Conservation (phyloP, 2,797 vertebrate species). For the Acrocephalus scirpaceus region DNA sequence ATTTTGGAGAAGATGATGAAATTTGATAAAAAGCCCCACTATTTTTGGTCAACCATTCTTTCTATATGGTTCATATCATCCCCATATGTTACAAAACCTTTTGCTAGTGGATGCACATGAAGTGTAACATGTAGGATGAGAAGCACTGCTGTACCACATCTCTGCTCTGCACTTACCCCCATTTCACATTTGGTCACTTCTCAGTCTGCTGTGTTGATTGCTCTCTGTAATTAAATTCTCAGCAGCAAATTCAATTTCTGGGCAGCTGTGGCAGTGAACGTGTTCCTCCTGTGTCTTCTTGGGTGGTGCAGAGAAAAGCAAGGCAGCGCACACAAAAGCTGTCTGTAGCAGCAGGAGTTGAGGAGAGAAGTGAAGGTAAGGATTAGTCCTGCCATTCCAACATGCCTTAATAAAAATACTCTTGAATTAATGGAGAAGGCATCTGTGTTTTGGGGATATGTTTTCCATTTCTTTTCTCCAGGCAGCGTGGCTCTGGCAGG, state of each 20-base stretch:
- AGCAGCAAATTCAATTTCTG: constrained; percentile 2
- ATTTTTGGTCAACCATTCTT: background rate
- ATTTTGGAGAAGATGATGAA: constrained; percentile 13
- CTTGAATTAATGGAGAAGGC: background rate
- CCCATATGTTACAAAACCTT: background rate
- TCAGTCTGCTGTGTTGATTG: background rate
- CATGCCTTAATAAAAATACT: background rate
- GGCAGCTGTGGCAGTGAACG: background rate
- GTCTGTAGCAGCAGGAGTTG: background rate
- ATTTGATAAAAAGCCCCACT: background rate
- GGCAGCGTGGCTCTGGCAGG: background rate
- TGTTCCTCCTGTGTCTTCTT: background rate
- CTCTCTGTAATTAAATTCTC: background rate
- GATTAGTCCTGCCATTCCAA: background rate
- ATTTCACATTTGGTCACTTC: background rate
- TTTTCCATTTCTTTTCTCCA: background rate
- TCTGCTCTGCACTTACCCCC: background rate
- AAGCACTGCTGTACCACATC: background rate
- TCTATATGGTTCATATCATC: background rate
- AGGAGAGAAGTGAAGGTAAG: background rate
- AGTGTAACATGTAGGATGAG: background rate
- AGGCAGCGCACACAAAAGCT: background rate
- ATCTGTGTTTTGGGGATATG: background rate
- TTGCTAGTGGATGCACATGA: background rate
- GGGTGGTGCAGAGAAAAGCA: background rate